These are phyloP conservation scores for Epizoanthus illoricatus DNA, from an alignment of 92 coral and sea anemone genomes.

Conservation along the genomic window DNA sequence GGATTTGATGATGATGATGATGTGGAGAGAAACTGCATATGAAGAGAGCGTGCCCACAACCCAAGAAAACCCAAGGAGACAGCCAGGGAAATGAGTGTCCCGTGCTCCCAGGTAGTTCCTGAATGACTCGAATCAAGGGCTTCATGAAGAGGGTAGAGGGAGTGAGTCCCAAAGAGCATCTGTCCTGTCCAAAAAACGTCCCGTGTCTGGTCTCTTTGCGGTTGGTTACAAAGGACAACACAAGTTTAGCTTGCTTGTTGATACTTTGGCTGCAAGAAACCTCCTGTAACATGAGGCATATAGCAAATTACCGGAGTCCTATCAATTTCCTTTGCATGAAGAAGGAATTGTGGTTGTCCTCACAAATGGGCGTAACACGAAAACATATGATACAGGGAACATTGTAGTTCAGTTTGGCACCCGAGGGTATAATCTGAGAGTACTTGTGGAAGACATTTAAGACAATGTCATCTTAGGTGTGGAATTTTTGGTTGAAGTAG, in stretches of 20 bases:
- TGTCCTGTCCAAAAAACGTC: not conserved
- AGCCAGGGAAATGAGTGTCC: conserved; percentile 12
- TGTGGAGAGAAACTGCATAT: not conserved
- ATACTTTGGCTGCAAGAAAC: conserved; percentile 32
- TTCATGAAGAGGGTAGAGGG: not conserved
- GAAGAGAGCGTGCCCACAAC: not conserved
- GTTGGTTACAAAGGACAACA: conserved; percentile 19
- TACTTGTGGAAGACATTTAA: conserved; percentile 49
- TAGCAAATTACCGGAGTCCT: not conserved
- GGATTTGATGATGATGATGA: too few species aligned
- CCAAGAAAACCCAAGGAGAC: not conserved
- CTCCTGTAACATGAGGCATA: conserved; percentile 14
- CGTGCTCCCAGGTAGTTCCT: conserved; percentile 23
- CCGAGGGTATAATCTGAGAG: conserved; percentile 40
- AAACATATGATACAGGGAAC: not conserved
- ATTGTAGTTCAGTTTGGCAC: conserved; percentile 28
- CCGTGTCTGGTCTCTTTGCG: conserved; percentile 5
- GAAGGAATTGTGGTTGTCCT: conserved; percentile 28
- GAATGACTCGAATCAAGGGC: not conserved
- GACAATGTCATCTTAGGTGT: conserved; percentile 40
- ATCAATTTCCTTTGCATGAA: conserved; percentile 28
- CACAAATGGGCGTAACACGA: conserved; percentile 7
- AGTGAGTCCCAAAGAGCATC: not conserved
- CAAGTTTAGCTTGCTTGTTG: conserved; percentile 32
- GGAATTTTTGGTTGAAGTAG: conserved; percentile 42